These are phyloP conservation scores for Pseudoatta argentina DNA, from an alignment of 1,140 invertebrate genomes.

Conservation along the genomic window DNA sequence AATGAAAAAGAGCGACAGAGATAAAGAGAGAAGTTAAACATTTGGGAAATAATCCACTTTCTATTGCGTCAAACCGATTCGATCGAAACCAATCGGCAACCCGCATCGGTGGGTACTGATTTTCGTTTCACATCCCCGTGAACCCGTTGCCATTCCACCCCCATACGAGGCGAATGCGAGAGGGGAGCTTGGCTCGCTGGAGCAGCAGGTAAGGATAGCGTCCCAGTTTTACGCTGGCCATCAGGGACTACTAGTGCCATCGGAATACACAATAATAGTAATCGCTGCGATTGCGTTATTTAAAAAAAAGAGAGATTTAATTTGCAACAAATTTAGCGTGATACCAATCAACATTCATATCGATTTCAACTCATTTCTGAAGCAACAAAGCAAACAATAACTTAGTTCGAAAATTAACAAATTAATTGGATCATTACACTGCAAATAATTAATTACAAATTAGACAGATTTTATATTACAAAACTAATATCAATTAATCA, in stretches of 20 bases:
- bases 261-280: constrained; percentile 21
- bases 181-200: constrained; percentile 60
- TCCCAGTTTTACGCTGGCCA: constrained; percentile 68
- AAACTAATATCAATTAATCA: not conserved
- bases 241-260: constrained; percentile 26
- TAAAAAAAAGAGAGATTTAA: not conserved
- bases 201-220: constrained; percentile 61
- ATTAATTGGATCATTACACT: not conserved
- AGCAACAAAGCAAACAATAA: not conserved
- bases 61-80: constrained; percentile 72
- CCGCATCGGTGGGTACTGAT: constrained; percentile 48
- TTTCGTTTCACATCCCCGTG: constrained; percentile 80
- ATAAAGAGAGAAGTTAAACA: constrained; percentile 21
- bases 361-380: not conserved
- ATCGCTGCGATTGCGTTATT: not conserved
- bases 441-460: constrained; percentile 18
- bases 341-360: not conserved
- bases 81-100: constrained; percentile 70
- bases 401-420: not conserved
- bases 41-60: constrained; percentile 48
- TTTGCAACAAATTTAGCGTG: not conserved
- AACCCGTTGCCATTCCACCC: constrained; percentile 63
- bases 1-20: not conserved
- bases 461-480: not conserved
- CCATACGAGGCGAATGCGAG: constrained; percentile 65